Evolutionary conservation across 2,113 vertebrate genomes (phyloP).

Genomic region (Hyperopisus bebe): DNA sequence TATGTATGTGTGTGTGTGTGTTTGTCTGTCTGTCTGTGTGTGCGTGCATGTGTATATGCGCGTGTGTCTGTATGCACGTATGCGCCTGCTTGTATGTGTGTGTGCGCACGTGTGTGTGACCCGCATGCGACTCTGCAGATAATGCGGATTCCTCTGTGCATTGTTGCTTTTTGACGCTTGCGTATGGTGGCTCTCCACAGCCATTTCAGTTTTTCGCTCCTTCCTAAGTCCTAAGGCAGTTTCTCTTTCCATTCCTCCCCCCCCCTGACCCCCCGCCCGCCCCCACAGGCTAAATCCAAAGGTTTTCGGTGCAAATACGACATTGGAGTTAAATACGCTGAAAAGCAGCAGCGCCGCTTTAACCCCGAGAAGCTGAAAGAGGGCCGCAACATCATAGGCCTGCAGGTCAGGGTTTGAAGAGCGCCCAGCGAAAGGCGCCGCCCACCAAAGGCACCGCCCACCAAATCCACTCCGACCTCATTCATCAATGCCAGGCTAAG

Average conservation of each 20-base stretch:
- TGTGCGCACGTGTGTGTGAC: too few relatives aligned
- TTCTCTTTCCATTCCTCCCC: not conserved
- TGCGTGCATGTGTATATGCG: not conserved
- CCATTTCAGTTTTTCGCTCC: not conserved
- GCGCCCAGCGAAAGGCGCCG: not conserved
- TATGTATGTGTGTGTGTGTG: too few relatives aligned
- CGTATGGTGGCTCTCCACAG: not conserved
- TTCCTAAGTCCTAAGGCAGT: not conserved
- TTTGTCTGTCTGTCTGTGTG: not conserved
- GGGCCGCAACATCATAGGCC: slow-evolving; percentile 83
- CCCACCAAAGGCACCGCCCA: not conserved
- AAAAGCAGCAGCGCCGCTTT: slow-evolving; percentile 81
- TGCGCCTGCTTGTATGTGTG: too few relatives aligned
- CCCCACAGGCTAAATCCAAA: slow-evolving; percentile 80
- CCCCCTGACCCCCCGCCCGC: too few relatives aligned
- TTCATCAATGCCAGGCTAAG: not conserved
- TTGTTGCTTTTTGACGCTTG: not conserved
- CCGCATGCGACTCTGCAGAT: not conserved
- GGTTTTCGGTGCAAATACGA: slow-evolving; percentile 73
- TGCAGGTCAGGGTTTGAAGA: slow-evolving; percentile 67
- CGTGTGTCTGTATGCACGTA: too few relatives aligned
- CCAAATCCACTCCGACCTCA: not conserved
- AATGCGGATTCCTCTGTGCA: not conserved
- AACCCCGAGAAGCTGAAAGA: slow-evolving; percentile 77
- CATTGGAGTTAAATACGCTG: slow-evolving; percentile 79